These are phyloP conservation scores for Euspilapteryx auroguttella DNA, from an alignment of 2,888 invertebrate species.

Conservation along the genomic window DNA sequence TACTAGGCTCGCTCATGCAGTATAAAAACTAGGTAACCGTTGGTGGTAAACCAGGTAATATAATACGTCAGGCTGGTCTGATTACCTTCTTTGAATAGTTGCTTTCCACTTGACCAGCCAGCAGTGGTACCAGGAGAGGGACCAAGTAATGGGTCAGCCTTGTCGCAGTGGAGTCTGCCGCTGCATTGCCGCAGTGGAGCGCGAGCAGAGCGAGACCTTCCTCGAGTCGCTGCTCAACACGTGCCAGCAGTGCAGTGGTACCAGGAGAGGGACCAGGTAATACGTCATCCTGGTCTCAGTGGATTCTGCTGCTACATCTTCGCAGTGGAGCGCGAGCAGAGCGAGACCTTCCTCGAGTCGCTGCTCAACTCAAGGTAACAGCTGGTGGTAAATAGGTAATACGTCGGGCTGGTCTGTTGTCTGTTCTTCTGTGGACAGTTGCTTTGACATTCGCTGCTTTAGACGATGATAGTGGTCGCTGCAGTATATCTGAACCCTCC, in stretches of 20 bases:
- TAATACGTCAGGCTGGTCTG: too few species aligned
- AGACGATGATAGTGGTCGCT: too few species aligned
- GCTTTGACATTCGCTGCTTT: too few species aligned
- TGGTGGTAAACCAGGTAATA: too few species aligned
- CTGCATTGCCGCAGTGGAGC: slow-evolving; percentile 85
- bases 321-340: slow-evolving; percentile 84
- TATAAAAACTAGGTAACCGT: too few species aligned
- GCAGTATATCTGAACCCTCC: too few species aligned
- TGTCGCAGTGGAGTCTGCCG: slow-evolving; percentile 83
- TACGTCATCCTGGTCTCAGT: slow-evolving; percentile 35
- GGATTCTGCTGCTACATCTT: slow-evolving; percentile 84
- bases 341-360: slow-evolving; percentile 87
- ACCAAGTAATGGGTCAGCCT: slow-evolving; percentile 51
- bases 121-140: slow-evolving; percentile 86
- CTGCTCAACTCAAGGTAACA: slow-evolving; percentile 87
- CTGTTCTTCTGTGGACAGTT: too few species aligned
- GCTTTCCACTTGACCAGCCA: slow-evolving; percentile 87
- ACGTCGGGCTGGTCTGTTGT: background rate
- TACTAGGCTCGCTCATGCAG: too few species aligned
- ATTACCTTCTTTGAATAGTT: slow-evolving; percentile 89
- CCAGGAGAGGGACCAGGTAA: slow-evolving; percentile 76
- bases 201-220: slow-evolving; percentile 85
- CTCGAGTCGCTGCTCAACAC: slow-evolving; percentile 86
- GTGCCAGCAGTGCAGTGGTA: slow-evolving; percentile 90
- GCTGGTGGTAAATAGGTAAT: slow-evolving; percentile 73